phyloP scores from a whole-genome alignment of 2,113 vertebrate species.

The Procavia capensis region DNA sequence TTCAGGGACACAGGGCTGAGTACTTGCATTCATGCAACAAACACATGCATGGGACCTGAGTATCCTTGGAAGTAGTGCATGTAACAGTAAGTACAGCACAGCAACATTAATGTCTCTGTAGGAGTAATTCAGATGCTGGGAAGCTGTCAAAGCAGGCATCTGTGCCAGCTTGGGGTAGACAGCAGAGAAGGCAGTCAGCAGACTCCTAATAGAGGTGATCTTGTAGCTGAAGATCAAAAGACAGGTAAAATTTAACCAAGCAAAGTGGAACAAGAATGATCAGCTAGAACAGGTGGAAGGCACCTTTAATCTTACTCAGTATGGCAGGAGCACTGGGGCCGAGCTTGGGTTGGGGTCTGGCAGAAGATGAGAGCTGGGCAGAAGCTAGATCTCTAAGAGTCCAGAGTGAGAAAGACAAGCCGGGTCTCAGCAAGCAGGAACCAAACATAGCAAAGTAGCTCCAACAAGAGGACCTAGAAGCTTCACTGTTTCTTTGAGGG shows the following conservation, averaged over 20 bases:
- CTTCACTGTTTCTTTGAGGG: neutral
- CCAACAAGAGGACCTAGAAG: neutral
- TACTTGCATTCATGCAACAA: neutral
- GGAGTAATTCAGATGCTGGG: neutral
- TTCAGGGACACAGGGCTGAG: neutral
- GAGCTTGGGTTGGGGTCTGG: neutral
- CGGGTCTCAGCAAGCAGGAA: neutral
- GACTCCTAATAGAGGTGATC: neutral
- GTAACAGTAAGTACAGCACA: neutral
- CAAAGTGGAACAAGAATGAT: neutral
- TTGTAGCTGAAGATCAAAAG: neutral
- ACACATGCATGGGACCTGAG: neutral
- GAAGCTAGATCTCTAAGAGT: neutral
- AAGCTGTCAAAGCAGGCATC: fast-evolving
- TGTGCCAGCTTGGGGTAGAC: neutral
- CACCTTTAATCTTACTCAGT: neutral
- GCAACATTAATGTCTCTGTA: neutral
- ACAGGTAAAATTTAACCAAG: neutral
- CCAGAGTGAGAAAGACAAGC: neutral
- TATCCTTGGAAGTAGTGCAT: neutral
- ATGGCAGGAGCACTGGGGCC: too few relatives aligned
- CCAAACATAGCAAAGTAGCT: neutral
- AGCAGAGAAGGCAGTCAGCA: neutral
- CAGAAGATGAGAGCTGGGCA: neutral
- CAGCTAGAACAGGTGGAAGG: neutral